Conservation (phyloP, 2,888 invertebrate species). For the Elmis aenea region DNA sequence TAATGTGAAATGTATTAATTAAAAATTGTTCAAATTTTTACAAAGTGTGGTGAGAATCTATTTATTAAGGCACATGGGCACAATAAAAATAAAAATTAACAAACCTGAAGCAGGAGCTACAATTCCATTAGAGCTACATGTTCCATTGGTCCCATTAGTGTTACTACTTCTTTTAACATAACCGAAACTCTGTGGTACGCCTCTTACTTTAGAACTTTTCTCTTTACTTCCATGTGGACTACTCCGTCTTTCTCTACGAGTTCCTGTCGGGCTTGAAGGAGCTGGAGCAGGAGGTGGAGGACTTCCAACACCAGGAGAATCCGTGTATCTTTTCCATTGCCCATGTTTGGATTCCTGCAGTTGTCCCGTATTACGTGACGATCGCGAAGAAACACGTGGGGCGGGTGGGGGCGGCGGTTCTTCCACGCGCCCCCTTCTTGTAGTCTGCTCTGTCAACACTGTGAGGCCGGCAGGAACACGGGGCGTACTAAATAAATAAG, state of each 20-base stretch:
- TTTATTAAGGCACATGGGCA: too few species aligned
- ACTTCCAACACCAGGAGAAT: conserved; percentile 60
- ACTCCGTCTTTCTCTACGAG: conserved; percentile 43
- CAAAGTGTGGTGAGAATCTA: too few species aligned
- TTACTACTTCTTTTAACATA: conserved; percentile 68
- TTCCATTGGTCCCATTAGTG: conserved; percentile 47
- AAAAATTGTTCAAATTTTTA: too few species aligned
- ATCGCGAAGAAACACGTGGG: conserved; percentile 35
- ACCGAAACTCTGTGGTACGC: conserved; percentile 78
- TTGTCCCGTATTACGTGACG: conserved; percentile 31
- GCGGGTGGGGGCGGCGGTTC: conserved; percentile 50
- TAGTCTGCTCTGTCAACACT: conserved; percentile 51
- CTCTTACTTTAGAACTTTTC: conserved; percentile 58
- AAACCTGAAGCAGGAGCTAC: conserved; percentile 26
- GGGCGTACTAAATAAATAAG: conserved; percentile 25
- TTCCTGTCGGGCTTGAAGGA: conserved; percentile 43
- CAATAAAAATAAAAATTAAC: too few species aligned
- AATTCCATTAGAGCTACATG: conserved; percentile 43
- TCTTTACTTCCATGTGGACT: conserved; percentile 48
- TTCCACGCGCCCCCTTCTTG: conserved; percentile 51
- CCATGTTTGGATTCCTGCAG: conserved; percentile 36
- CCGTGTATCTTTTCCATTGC: conserved; percentile 62
- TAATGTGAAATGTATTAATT: too few species aligned
- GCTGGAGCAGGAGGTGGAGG: conserved; percentile 55
- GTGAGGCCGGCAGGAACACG: conserved; percentile 49